Percentiles rank a stretch among this genome's conserved stretches.
Evolutionary conservation across 37 sponge, comb jelly and placozoan genomes (phyloP).

Genomic region (Haliclona indistincta): DNA sequence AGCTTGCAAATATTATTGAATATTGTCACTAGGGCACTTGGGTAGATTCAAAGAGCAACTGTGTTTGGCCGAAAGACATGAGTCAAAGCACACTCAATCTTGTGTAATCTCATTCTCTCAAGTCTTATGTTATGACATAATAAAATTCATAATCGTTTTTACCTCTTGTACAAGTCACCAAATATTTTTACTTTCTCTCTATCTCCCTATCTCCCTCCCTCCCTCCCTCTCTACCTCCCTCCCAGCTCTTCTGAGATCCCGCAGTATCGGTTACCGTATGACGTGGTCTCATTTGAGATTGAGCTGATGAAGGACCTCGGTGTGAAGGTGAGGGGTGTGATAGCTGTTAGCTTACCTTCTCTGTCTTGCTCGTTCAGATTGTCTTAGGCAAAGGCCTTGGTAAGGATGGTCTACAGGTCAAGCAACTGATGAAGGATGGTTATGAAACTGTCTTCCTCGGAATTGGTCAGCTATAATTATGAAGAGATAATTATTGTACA

Average conservation of each 20-base stretch:
- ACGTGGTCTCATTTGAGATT: slow-evolving; percentile 95
- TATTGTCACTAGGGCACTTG: no score
- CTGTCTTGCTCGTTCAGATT: slow-evolving; percentile 36
- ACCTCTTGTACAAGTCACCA: no score
- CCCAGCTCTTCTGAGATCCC: slow-evolving; percentile 95
- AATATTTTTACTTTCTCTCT: background rate
- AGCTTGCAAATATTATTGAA: no score
- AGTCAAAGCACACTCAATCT: no score
- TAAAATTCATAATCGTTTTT: no score
- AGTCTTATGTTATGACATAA: no score
- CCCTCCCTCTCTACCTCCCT: background rate
- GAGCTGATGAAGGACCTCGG: slow-evolving; percentile 95
- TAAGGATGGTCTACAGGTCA: slow-evolving; percentile 40
- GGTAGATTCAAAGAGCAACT: no score
- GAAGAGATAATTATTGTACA: background rate
- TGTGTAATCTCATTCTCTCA: no score
- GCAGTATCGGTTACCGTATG: slow-evolving; percentile 91
- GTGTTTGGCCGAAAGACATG: no score
- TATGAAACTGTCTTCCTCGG: slow-evolving; percentile 92
- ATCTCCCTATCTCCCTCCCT: slow-evolving; percentile 4
- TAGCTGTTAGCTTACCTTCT: background rate
- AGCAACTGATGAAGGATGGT: slow-evolving; percentile 61
- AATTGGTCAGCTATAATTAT: slow-evolving; percentile 49
- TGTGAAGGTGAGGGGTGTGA: slow-evolving; percentile 67
- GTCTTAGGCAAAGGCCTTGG: slow-evolving; percentile 59